phyloP scores from a whole-genome alignment of 1,140 invertebrate genomes.

The Leptopilina boulardi region DNA sequence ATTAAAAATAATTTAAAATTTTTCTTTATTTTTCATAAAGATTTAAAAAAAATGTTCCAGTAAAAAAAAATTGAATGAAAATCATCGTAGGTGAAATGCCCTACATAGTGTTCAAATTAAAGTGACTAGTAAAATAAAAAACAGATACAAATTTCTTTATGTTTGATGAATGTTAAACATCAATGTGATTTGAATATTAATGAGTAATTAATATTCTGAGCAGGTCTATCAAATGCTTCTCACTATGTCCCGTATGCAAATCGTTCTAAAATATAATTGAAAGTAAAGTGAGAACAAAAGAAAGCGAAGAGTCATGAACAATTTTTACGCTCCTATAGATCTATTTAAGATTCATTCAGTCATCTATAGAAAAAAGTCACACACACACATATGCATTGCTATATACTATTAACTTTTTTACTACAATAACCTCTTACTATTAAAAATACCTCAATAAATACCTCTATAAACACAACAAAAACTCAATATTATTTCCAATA shows the following conservation, averaged over 20 bases:
- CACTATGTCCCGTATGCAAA: background rate
- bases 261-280: slow-evolving; percentile 44
- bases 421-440: too few species aligned
- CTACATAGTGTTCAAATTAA: slow-evolving; percentile 8
- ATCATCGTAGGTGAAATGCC: background rate
- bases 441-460: too few species aligned
- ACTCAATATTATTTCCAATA: too few species aligned
- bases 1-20: too few species aligned
- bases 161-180: slow-evolving; percentile 39
- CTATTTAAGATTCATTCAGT: background rate
- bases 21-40: too few species aligned
- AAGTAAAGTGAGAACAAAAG: slow-evolving; percentile 47
- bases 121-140: slow-evolving; percentile 6
- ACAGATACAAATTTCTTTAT: slow-evolving; percentile 34
- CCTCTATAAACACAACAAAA: too few species aligned
- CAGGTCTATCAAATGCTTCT: background rate
- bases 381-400: too few species aligned
- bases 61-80: too few species aligned
- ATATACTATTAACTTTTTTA: too few species aligned
- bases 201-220: slow-evolving; percentile 55
- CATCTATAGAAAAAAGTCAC: background rate
- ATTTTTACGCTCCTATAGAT: background rate
- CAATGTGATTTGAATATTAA: slow-evolving; percentile 58
- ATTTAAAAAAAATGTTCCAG: too few species aligned
- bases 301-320: background rate